These are phyloP conservation scores for Drosophila anceps DNA, from an alignment of 2,888 invertebrate genomes.

Conservation along the genomic window DNA sequence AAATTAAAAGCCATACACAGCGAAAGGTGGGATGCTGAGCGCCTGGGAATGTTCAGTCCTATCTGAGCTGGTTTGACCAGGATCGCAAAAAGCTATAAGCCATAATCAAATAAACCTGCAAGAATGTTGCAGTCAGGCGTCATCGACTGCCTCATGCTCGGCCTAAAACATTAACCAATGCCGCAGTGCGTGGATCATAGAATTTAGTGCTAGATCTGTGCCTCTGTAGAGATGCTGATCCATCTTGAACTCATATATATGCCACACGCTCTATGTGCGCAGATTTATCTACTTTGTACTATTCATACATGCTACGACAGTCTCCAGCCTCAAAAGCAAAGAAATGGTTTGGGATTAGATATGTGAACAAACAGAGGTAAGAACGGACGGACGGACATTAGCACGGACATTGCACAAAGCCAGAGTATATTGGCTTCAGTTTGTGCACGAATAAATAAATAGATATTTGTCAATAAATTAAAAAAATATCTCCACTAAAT, in stretches of 20 bases:
- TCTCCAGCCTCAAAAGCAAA: too few species aligned
- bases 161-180: neutral
- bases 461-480: slow-evolving; percentile 1
- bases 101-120: neutral
- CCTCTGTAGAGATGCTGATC: neutral
- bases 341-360: neutral
- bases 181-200: neutral
- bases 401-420: neutral
- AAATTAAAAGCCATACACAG: slow-evolving; percentile 29
- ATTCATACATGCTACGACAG: neutral
- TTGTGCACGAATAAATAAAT: neutral
- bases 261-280: neutral
- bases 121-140: neutral
- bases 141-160: neutral
- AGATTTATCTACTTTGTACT: neutral
- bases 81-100: neutral
- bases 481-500: slow-evolving; percentile 4
- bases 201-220: too few species aligned
- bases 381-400: neutral
- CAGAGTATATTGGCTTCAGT: neutral
- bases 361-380: neutral
- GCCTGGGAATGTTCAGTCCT: neutral
- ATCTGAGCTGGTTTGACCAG: neutral
- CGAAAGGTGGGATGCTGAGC: neutral
- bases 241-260: too few species aligned